Percentiles rank a stretch among this genome's conserved stretches.
Conservation (phyloP, 2,888 invertebrate genomes). For the Rhynchonema sp. region DNA sequence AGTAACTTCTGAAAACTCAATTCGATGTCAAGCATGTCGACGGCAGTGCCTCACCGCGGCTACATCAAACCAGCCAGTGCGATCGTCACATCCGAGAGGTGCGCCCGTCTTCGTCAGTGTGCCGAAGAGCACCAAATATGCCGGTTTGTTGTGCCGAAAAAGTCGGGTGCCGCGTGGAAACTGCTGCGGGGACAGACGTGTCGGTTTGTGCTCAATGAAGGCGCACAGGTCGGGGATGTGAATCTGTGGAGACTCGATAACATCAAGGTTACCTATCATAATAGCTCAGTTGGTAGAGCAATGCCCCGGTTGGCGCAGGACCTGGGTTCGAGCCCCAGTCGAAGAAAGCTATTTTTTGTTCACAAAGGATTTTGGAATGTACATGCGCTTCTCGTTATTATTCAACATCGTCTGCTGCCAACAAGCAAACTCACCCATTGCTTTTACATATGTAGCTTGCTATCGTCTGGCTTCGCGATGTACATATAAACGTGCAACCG, state of each 20-base stretch:
- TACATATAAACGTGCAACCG: neutral
- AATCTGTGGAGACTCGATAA: slow-evolving; percentile 1
- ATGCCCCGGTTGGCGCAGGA: too few relatives aligned
- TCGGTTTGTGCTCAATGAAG: neutral
- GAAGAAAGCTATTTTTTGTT: too few relatives aligned
- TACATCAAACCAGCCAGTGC: neutral
- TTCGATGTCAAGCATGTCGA: neutral
- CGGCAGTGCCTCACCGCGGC: neutral
- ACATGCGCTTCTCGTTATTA: too few relatives aligned
- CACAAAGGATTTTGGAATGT: too few relatives aligned
- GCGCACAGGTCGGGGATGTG: slow-evolving; percentile 2
- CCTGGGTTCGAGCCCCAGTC: too few relatives aligned
- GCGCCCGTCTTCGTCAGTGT: neutral
- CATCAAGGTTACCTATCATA: too few relatives aligned
- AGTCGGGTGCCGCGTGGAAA: neutral
- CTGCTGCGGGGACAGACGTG: neutral
- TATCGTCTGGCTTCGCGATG: too few relatives aligned
- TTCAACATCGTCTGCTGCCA: too few relatives aligned
- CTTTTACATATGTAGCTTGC: too few relatives aligned
- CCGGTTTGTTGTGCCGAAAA: neutral
- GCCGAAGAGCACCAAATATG: neutral
- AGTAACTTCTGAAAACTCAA: neutral
- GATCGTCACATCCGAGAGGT: neutral
- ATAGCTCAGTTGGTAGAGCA: too few relatives aligned
- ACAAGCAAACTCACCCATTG: too few relatives aligned